A percentile compares a stretch with the other conserved stretches of the same genome.
phyloP scores from a whole-genome alignment of 2,797 vertebrate genomes.

The Neosilurus mollespiculum region DNA sequence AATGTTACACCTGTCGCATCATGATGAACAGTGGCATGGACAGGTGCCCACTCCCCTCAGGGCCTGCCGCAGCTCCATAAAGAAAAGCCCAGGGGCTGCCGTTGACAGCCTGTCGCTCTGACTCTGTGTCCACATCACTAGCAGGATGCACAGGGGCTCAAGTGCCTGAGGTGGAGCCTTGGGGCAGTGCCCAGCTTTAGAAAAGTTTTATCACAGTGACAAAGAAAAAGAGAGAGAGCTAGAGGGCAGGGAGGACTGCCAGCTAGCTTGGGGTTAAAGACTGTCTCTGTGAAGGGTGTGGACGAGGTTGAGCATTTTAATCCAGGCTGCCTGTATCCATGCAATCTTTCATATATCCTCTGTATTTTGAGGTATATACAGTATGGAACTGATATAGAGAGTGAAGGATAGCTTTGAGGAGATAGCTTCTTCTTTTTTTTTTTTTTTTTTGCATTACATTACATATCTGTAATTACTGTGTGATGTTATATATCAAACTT shows the following conservation, averaged over 20 bases:
- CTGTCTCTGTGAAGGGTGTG: slow-evolving; percentile 25
- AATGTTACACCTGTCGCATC: slow-evolving; percentile 58
- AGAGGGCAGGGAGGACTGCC: slow-evolving; percentile 35
- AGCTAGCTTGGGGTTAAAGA: slow-evolving; percentile 39
- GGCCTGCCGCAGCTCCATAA: slow-evolving; percentile 41
- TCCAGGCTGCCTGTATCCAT: slow-evolving; percentile 8
- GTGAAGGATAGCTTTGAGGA: neutral
- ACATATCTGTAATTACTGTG: neutral
- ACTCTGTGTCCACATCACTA: slow-evolving; percentile 47
- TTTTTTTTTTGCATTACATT: neutral
- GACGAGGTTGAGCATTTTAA: slow-evolving; percentile 21
- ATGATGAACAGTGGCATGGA: slow-evolving; percentile 66
- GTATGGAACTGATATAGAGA: neutral
- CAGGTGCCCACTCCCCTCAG: slow-evolving; percentile 66
- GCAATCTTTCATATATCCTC: neutral
- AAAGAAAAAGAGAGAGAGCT: slow-evolving; percentile 26
- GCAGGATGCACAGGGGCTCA: slow-evolving; percentile 34
- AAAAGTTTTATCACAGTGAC: slow-evolving; percentile 48
- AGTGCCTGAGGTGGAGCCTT: slow-evolving; percentile 40
- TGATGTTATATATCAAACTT: neutral
- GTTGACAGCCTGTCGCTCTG: slow-evolving; percentile 67
- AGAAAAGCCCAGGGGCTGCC: slow-evolving; percentile 55
- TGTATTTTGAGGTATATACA: neutral
- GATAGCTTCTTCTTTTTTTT: neutral
- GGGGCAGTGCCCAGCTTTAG: slow-evolving; percentile 45